A percentile compares a stretch with the other conserved stretches of the same genome.
phyloP scores from a whole-genome alignment of 2,888 invertebrate species.

The Drosophila macrospina region DNA sequence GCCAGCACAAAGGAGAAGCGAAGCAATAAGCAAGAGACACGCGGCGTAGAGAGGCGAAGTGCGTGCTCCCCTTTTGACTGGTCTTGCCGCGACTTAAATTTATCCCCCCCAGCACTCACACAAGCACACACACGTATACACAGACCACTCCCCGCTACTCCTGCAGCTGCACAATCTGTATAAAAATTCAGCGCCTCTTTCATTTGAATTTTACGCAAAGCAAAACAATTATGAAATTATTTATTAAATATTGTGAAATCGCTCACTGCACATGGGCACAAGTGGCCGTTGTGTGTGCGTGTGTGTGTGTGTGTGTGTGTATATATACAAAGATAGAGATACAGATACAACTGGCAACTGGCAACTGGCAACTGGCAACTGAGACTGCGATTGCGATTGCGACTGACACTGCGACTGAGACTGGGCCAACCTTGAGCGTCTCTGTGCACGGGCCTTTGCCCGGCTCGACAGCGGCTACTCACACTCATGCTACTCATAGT shows the following conservation, averaged over 20 bases:
- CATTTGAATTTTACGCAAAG: constrained; percentile 74
- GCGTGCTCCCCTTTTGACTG: constrained; percentile 36
- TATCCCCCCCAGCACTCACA: neutral
- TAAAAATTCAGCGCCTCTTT: constrained; percentile 63
- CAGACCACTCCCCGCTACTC: neutral
- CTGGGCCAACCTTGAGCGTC: constrained; percentile 64
- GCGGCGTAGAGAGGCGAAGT: constrained; percentile 28
- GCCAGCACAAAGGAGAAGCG: constrained; percentile 48
- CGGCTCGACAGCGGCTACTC: constrained; percentile 32
- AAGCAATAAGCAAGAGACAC: constrained; percentile 12
- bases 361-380: constrained; percentile 12
- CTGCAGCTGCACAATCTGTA: constrained; percentile 27
- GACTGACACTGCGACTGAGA: constrained; percentile 43
- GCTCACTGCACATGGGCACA: constrained; percentile 65
- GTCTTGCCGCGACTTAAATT: constrained; percentile 4
- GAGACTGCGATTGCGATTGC: constrained; percentile 20
- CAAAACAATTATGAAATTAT: constrained; percentile 83
- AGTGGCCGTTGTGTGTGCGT: constrained; percentile 7
- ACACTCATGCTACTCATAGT: constrained; percentile 13
- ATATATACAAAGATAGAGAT: constrained; percentile 39
- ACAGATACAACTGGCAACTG: constrained; percentile 32
- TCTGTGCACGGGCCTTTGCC: constrained; percentile 44
- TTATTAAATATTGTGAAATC: constrained; percentile 82
- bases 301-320: constrained; percentile 25
- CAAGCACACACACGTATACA: too few relatives aligned